phyloP scores from a whole-genome alignment of 2,888 invertebrate species.

The Sclerodermus sp. region DNA sequence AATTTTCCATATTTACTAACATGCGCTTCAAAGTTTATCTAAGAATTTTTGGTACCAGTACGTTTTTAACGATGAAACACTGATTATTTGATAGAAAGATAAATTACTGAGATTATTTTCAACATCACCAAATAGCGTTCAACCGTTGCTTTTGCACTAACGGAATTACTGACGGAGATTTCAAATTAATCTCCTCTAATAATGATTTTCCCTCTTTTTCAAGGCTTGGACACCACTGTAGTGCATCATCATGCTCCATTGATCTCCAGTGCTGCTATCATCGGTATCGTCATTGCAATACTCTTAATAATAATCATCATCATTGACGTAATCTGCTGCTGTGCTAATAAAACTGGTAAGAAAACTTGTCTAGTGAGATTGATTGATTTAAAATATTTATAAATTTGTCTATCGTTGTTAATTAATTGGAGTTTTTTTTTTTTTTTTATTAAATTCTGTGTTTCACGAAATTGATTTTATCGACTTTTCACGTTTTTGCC shows the following conservation, averaged over 20 bases:
- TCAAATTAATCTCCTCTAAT: background rate
- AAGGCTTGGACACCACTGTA: constrained; percentile 47
- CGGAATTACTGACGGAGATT: constrained; percentile 30
- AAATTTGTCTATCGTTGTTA: background rate
- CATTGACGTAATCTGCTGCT: constrained; percentile 82
- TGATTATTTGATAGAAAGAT: constrained; percentile 9
- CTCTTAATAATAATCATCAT: constrained; percentile 72
- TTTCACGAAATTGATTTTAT: too few species aligned
- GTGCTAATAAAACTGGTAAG: constrained; percentile 63
- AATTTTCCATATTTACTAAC: constrained; percentile 1
- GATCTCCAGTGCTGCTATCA: constrained; percentile 75
- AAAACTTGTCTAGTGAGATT: background rate
- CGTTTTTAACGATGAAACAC: constrained; percentile 27
- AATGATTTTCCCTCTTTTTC: constrained; percentile 30
- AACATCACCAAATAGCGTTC: constrained; percentile 53
- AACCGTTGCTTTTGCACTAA: constrained; percentile 54
- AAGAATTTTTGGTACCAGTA: constrained; percentile 36
- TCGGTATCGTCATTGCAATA: constrained; percentile 81
- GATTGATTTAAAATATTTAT: background rate
- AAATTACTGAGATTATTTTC: constrained; percentile 12
- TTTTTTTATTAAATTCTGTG: constrained; percentile 47
- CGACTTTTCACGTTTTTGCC: too few species aligned
- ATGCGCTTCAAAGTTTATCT: background rate
- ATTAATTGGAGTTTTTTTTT: constrained; percentile 7
- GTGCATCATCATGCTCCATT: constrained; percentile 58